Base-by-base conservation (phyloP, 2,113 vertebrate species). In the Nipponia nippon region DNA sequence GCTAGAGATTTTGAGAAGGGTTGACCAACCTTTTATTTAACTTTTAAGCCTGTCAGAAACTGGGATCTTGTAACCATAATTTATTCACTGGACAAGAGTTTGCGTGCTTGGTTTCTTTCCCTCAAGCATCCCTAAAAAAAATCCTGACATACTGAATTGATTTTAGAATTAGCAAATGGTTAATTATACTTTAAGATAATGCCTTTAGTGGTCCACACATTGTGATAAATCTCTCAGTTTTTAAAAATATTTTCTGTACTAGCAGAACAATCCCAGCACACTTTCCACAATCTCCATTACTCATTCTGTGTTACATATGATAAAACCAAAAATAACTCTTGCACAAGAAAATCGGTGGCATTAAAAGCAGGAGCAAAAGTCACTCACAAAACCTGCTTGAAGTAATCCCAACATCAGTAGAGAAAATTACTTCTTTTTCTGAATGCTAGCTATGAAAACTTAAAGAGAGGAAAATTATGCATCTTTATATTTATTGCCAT, bases 321-420 rank as follows among this genome's bases (percentile, higher is more conserved):
- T 95, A 95, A 96, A 88, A 52, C 53, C 30, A 21, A 95, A 92
- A 97, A 91, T 67, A 89, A 47, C 16, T 55, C 56, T 53, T 65
- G 38, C 56, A 49, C 29, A 71, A 36, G 55, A 80, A 87, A 56
- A 93, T 81, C 86, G n/a, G 66, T 75, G 87, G 59, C 83, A 87
- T 77, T 84, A 84, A 87, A 83, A 91, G 23, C 59, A 77, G 91
- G 34, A 96, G 89, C 49, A 96, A 90, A 97, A 96, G 53, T 81
- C 89, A 50, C 53, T 97, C 84, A 96, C 83, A 92, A 97, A 96
- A 90, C 40, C 77, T 97, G 19, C 49, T 90, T 94, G 76, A 96
- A 96, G 46, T 75, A 95, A 87, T 77, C 83, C 27, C 38, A 83
- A n/a, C 84, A 55, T 89, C 65, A 79, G 22, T 85, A 66, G 29